Conservation (phyloP, 2,888 invertebrate species). For the Cerceris rybyensis region DNA sequence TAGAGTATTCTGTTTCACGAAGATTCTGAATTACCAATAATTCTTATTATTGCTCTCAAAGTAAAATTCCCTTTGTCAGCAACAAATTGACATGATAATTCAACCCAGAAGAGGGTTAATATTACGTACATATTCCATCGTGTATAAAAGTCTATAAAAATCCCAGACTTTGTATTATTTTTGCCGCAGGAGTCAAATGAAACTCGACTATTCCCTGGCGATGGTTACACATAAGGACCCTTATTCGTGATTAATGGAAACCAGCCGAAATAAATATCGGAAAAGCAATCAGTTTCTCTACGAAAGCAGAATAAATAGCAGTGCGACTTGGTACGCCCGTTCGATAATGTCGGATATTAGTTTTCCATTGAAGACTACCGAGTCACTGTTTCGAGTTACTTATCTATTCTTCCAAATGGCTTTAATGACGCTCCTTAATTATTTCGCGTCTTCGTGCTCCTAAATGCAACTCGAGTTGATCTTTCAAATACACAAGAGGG, state of each 20-base stretch:
- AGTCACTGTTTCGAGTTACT: constrained; percentile 39
- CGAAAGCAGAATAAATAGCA: constrained; percentile 53
- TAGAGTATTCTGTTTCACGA: too few relatives aligned
- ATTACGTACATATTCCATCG: too few relatives aligned
- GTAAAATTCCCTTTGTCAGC: too few relatives aligned
- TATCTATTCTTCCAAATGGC: constrained; percentile 20
- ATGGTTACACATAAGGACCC: constrained; percentile 8
- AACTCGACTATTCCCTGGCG: not conserved
- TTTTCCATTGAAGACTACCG: constrained; percentile 45
- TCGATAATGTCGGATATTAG: constrained; percentile 56
- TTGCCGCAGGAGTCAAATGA: constrained; percentile 7
- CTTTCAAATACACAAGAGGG: not conserved
- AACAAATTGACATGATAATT: too few relatives aligned
- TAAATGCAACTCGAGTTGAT: not conserved
- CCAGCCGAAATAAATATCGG: constrained; percentile 62
- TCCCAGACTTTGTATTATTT: too few relatives aligned
- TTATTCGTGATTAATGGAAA: constrained; percentile 61
- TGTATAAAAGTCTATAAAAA: too few relatives aligned
- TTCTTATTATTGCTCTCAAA: too few relatives aligned
- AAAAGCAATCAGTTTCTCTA: constrained; percentile 62
- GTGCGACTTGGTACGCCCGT: constrained; percentile 24
- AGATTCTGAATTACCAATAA: too few relatives aligned
- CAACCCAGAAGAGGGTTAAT: too few relatives aligned
- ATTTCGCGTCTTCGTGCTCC: constrained; percentile 1
- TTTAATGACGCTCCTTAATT: constrained; percentile 44